Percentiles rank a stretch among this genome's conserved stretches.
Evolutionary conservation across 1,140 invertebrate species (phyloP).

Genomic region (Eurosta solidaginis): DNA sequence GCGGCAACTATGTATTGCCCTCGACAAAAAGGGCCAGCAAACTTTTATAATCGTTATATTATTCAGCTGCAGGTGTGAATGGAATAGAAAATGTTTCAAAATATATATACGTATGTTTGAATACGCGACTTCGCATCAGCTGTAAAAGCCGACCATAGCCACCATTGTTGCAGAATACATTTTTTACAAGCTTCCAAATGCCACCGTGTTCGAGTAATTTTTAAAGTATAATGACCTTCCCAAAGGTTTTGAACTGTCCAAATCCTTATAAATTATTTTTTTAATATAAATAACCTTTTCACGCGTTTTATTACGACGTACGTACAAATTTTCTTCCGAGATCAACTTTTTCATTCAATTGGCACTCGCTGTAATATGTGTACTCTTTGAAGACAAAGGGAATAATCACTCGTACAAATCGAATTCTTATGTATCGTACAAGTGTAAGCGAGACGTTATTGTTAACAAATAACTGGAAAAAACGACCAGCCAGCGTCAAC

Average conservation of each 20-base stretch:
- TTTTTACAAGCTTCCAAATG: too few relatives aligned
- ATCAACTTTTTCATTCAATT: not conserved
- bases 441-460: not conserved
- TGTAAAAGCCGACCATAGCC: not conserved
- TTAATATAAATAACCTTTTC: too few relatives aligned
- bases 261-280: too few relatives aligned
- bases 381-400: conserved; percentile 16
- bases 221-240: not conserved
- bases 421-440: not conserved
- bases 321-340: not conserved
- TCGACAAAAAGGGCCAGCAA: conserved; percentile 7
- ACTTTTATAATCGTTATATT: not conserved
- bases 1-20: not conserved
- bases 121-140: not conserved
- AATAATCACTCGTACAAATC: not conserved
- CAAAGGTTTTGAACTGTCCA: too few relatives aligned
- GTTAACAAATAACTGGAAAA: not conserved
- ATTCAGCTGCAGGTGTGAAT: conserved; percentile 5
- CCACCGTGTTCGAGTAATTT: too few relatives aligned
- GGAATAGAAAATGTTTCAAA: not conserved
- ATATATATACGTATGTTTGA: not conserved
- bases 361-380: conserved; percentile 1
- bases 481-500: conserved; percentile 11
- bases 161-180: not conserved
- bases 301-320: not conserved